phyloP scores from a whole-genome alignment of 2,888 invertebrate species.

The Doris montereyensis region DNA sequence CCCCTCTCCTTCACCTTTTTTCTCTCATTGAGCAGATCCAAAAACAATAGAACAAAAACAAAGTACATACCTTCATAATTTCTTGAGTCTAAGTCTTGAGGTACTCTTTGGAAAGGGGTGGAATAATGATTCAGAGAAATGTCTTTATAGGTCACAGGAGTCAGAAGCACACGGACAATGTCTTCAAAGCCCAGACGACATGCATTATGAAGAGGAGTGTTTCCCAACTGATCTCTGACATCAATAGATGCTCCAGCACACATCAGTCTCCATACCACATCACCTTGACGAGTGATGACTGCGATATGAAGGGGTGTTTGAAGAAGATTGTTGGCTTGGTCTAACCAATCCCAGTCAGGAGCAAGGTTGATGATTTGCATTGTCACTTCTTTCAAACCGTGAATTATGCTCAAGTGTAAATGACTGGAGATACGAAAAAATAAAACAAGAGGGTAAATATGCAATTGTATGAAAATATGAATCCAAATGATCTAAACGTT shows the following conservation, averaged over 20 bases:
- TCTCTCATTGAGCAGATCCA: no score
- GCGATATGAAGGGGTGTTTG: constrained; percentile 89
- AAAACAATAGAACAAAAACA: constrained; percentile 42
- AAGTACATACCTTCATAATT: constrained; percentile 77
- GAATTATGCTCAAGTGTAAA: constrained; percentile 44
- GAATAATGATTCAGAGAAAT: constrained; percentile 67
- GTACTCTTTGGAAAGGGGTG: constrained; percentile 74
- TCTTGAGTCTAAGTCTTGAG: constrained; percentile 83
- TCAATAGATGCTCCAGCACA: constrained; percentile 82
- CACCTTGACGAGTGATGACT: constrained; percentile 83
- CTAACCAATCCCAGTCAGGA: constrained; percentile 73
- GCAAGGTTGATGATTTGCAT: constrained; percentile 44
- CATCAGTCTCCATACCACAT: constrained; percentile 84
- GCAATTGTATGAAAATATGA: neutral
- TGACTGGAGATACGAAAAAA: constrained; percentile 36
- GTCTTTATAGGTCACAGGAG: constrained; percentile 57
- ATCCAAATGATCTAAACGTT: neutral
- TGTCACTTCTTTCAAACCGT: constrained; percentile 67
- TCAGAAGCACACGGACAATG: constrained; percentile 83
- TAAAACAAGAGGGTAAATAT: neutral
- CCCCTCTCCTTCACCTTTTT: no score
- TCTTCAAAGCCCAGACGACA: constrained; percentile 81
- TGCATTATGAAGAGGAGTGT: constrained; percentile 90
- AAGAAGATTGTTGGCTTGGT: constrained; percentile 85
- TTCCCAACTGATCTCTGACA: constrained; percentile 83